These are phyloP conservation scores for Boloria selene DNA, from an alignment of 2,888 invertebrate species.

Conservation along the genomic window DNA sequence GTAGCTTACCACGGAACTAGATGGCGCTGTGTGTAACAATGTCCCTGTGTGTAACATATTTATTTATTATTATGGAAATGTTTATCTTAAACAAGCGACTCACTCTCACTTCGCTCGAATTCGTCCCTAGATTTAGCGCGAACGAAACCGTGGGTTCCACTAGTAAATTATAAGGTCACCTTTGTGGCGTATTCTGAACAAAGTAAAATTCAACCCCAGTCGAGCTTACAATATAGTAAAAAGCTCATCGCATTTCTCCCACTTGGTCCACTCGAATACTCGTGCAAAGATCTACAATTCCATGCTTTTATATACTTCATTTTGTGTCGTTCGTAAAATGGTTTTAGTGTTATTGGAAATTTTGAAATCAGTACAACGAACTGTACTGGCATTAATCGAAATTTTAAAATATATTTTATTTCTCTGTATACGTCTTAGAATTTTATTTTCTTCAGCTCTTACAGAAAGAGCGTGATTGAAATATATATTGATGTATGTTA, in stretches of 20 bases:
- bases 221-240: conserved; percentile 7
- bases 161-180: no score
- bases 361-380: conserved; percentile 2
- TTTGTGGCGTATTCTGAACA: no score
- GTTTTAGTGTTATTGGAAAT: conserved; percentile 18
- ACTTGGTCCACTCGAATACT: conserved; percentile 20
- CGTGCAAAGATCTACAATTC: conserved; percentile 20
- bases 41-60: no score
- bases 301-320: conserved; percentile 21
- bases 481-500: no score
- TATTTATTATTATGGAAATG: no score
- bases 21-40: no score
- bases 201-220: background rate
- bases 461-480: background rate
- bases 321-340: conserved; percentile 13
- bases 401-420: background rate
- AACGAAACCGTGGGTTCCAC: no score
- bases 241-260: conserved; percentile 8
- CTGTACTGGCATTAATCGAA: conserved; percentile 1
- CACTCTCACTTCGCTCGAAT: no score
- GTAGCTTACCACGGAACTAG: no score
- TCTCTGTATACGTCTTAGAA: background rate
- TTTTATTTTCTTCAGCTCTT: background rate
- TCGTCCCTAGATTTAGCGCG: no score
- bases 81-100: no score